These are phyloP conservation scores for Anseranas semipalmata DNA, from an alignment of 2,113 vertebrate species.

Conservation along the genomic window DNA sequence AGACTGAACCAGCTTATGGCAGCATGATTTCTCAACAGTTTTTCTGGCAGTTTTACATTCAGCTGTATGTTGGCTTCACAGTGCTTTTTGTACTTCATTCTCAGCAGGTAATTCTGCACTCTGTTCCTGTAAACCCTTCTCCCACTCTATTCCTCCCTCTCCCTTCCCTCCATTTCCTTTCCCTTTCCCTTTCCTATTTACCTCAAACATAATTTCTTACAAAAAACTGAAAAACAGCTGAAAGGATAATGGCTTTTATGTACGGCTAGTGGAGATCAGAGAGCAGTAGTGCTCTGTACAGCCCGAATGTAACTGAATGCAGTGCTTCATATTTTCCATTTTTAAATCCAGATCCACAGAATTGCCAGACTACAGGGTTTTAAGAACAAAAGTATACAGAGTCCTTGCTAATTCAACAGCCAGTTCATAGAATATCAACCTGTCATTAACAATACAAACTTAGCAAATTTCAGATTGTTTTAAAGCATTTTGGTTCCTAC, in stretches of 20 bases:
- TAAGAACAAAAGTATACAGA: neutral
- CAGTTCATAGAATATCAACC: neutral
- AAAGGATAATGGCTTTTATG: slow-evolving; percentile 45
- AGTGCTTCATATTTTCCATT: slow-evolving; percentile 33
- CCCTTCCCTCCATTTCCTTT: neutral
- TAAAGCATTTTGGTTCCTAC: neutral
- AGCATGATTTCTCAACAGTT: slow-evolving; percentile 1
- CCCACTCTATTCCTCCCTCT: neutral
- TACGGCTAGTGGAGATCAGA: slow-evolving; percentile 20
- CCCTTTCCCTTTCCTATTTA: slow-evolving; percentile 38
- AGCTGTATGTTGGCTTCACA: neutral
- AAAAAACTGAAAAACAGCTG: neutral
- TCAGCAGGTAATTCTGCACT: neutral
- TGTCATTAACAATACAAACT: neutral
- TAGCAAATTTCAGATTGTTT: neutral
- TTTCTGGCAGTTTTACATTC: slow-evolving; percentile 23
- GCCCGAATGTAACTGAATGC: neutral
- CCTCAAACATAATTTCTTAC: neutral
- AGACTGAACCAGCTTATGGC: neutral
- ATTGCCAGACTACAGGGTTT: neutral
- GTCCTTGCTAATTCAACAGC: neutral
- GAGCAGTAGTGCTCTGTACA: neutral
- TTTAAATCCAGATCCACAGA: slow-evolving; percentile 25
- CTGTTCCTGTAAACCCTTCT: neutral
- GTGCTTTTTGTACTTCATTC: neutral